These are phyloP conservation scores for rabbit (Oryctolagus cuniculus) DNA, from an alignment of 2,113 vertebrate genomes.

Conservation along the genomic window DNA sequence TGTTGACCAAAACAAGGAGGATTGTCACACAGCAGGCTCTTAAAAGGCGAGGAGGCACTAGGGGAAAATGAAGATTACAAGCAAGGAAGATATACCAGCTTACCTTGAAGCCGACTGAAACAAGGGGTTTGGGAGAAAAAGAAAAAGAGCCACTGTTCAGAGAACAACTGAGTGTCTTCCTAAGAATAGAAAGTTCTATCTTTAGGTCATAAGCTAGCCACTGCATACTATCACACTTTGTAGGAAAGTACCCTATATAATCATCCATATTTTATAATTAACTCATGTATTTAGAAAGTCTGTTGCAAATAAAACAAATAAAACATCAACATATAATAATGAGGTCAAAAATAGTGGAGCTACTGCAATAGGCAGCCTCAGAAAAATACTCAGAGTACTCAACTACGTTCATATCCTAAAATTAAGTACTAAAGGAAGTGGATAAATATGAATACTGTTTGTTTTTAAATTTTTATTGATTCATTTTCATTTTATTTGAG, in stretches of 20 bases:
- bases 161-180: background rate
- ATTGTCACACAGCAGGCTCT: background rate
- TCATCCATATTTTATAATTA: background rate
- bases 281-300: background rate
- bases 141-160: background rate
- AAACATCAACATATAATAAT: background rate
- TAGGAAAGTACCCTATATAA: background rate
- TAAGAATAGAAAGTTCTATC: background rate
- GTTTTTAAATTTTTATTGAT: too few species aligned
- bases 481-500: too few species aligned
- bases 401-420: background rate
- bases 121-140: background rate
- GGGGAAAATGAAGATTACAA: background rate
- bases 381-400: background rate
- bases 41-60: background rate
- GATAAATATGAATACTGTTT: too few species aligned
- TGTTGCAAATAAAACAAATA: background rate
- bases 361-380: background rate
- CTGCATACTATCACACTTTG: background rate
- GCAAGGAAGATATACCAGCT: background rate
- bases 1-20: background rate
- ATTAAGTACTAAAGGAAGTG: too few species aligned
- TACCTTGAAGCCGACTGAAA: background rate
- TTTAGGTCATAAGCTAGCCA: background rate
- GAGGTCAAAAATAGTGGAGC: background rate